Conservation (phyloP, 2,113 vertebrate genomes). For the Nerophis ophidion region DNA sequence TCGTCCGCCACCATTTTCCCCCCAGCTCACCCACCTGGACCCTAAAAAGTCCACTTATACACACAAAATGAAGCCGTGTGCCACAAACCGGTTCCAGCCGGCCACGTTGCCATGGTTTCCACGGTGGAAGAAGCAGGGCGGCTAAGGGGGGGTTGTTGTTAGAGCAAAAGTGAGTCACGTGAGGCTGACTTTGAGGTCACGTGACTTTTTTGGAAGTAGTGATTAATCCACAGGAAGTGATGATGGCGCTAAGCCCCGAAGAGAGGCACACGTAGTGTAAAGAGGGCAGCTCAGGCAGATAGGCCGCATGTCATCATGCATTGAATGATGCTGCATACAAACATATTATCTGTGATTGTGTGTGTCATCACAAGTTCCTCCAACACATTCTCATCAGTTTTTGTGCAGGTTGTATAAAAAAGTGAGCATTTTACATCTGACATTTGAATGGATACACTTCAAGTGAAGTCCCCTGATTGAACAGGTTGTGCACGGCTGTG, state of each 20-base stretch:
- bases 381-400: slow-evolving; percentile 7
- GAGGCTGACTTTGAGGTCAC: slow-evolving; percentile 75
- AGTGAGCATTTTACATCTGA: background rate
- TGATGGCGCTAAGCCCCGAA: slow-evolving; percentile 60
- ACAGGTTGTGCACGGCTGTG: too few relatives aligned
- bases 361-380: slow-evolving; percentile 4
- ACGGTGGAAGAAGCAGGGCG: slow-evolving; percentile 68
- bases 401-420: slow-evolving; percentile 23
- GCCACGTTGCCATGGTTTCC: slow-evolving; percentile 84
- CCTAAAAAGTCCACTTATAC: slow-evolving; percentile 70
- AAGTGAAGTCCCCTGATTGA: too few relatives aligned
- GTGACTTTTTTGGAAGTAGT: slow-evolving; percentile 77
- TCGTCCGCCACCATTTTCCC: slow-evolving; percentile 75
- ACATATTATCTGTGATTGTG: slow-evolving; percentile 20
- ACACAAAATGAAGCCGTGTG: slow-evolving; percentile 83
- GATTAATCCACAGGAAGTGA: slow-evolving; percentile 82
- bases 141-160: slow-evolving; percentile 46
- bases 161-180: slow-evolving; percentile 67
- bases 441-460: too few relatives aligned
- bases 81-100: slow-evolving; percentile 81
- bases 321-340: slow-evolving; percentile 26
- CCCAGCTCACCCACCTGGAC: slow-evolving; percentile 71
- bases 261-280: slow-evolving; percentile 34
- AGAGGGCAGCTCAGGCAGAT: slow-evolving; percentile 25
- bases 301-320: slow-evolving; percentile 21